Base-by-base conservation (phyloP, 2,888 invertebrate genomes). In the Platerodrilus igneus region DNA sequence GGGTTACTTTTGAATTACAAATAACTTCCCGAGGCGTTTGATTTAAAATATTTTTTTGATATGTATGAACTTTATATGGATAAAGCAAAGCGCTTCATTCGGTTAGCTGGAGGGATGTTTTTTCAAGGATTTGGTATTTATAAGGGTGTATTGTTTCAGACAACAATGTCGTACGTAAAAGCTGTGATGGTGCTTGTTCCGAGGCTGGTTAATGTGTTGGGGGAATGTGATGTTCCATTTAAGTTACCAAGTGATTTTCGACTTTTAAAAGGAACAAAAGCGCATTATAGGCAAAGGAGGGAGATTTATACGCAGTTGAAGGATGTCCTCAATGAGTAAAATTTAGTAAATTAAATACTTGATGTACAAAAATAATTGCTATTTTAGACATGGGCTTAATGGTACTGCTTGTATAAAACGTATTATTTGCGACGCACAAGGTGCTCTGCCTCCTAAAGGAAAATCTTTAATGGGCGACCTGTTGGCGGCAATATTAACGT, bases 381-480 rank as follows among this genome's bases (percentile, higher is more conserved):
- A 37, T 74, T 74, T 48, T 62, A 82, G 82, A 32, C 71, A 73
- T 55, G 78, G 78, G 27, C 59, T 80, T n/a, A 74, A 81, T 48
- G 81, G 81, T 1, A 71, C 70, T 17, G 66, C 71, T 10, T 86
- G 86, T 60, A 64, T 84, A 31, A 70, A 81, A 55, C 72, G 79
- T 51, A 77, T 79, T 41, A 75, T 86, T 41, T 86, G 86, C 56
- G 85, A 86, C 56, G 74, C 78, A 3, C 73, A 71, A 38, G 66
- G 67, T 43, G 66, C 75, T 53, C 62, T 81, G 34, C 74, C 74
- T 13, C 70, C 75, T 1, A 74, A 72, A 6, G 81, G 81, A 18
- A 69, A 71, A 50, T 82, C 81, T 2, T 69, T 85, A 37, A 71
- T 83, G 28, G 81, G 80, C 48, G 83, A 84, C 59, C 62, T 82